Evolutionary conservation across 2,113 vertebrate species (phyloP), one percentile per base, ranked within the genome.

Genomic region (Choloepus hoffmanni): DNA sequence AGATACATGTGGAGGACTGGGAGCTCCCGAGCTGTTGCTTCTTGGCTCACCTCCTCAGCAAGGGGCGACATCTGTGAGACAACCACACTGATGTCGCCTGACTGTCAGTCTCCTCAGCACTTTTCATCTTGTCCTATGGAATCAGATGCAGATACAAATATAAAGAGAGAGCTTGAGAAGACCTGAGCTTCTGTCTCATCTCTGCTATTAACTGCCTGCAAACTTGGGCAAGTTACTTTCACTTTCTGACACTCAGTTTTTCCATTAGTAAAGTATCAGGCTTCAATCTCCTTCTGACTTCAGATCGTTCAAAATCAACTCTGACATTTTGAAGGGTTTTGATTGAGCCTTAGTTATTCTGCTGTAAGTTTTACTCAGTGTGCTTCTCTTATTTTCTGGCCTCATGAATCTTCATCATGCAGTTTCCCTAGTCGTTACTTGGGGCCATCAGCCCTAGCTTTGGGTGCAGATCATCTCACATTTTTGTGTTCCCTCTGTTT

Each of bases 371-470:
- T 23, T 9, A 3, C 3, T n/a, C n/a, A 48, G 7, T 9, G 23
- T 4, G 60, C 1, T 76, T 12, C 58, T 68, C 16, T 33, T 26
- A 0, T 26, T 11, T 18, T 6, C 30, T 43, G 43, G 7, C 14
- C 67, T 18, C 5, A 0, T 0, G 8, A 7, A 16, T 5, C 83
- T 48, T 79, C 26, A 21, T 11, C 15, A 1, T 1, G 1, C 4
- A 3, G 7, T 9, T 12, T 58, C 24, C 4, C 10, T 21, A 13
- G 30, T 24, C 36, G 5, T 13, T 6, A 2, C 15, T 63, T 30
- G 28, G 18, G 7, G 5, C 30, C 30, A 12, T 5, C 26, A 83
- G 23, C 16, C 24, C 26, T 16, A 2, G 62, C 13, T 72, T 3
- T 24, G 23, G 28, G 24, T 50, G 60, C 19, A 16, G 10, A 21